phyloP scores from a whole-genome alignment of 2,113 vertebrate genomes.

The Eretmochelys imbricata region DNA sequence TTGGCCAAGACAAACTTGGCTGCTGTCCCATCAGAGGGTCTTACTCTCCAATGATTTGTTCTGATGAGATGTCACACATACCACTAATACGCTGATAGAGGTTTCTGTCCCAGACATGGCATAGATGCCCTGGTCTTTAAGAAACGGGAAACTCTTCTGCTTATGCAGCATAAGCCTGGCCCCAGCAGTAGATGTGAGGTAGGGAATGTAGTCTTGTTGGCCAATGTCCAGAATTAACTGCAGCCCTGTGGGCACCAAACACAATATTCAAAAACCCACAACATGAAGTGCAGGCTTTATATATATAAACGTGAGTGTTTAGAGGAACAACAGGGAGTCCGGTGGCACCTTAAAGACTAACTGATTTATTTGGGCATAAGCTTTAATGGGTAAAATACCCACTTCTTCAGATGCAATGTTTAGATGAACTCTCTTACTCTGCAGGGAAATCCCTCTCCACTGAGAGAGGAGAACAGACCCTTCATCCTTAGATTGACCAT shows the following conservation, averaged over 20 bases:
- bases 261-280: not conserved
- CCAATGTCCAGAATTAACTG: slow-evolving; percentile 85
- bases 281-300: not conserved
- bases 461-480: not conserved
- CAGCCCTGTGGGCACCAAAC: slow-evolving; percentile 71
- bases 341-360: too few relatives aligned
- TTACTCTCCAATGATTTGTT: slow-evolving; percentile 58
- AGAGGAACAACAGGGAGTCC: too few relatives aligned
- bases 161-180: slow-evolving; percentile 83
- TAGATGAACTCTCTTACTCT: not conserved
- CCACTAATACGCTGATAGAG: slow-evolving; percentile 85
- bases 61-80: slow-evolving; percentile 62
- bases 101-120: slow-evolving; percentile 83
- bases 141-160: slow-evolving; percentile 83
- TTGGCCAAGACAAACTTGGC: slow-evolving; percentile 52
- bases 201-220: slow-evolving; percentile 84
- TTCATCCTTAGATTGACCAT: not conserved
- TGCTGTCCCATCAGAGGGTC: slow-evolving; percentile 72
- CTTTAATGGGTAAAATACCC: too few relatives aligned
- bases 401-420: not conserved
- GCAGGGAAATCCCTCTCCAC: rapidly evolving
- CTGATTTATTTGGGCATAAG: too few relatives aligned
- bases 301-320: too few relatives aligned
- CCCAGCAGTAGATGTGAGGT: slow-evolving; percentile 78
- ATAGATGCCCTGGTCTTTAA: slow-evolving; percentile 85